Evolutionary conservation across 2,888 invertebrate genomes (phyloP).

Genomic region (Rhagium mordax): DNA sequence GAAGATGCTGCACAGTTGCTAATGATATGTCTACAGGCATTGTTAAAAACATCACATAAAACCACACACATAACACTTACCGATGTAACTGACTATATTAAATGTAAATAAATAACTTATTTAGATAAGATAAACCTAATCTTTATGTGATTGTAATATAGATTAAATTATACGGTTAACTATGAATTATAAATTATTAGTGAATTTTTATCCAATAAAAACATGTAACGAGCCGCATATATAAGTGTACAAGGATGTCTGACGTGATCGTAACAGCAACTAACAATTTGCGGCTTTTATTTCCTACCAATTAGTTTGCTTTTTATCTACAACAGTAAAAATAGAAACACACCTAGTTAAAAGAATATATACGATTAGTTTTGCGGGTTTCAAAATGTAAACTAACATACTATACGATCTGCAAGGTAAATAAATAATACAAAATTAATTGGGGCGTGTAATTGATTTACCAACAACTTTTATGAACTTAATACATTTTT

Average conservation of each 20-base stretch:
- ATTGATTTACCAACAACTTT: not conserved
- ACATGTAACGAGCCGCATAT: conserved; percentile 23
- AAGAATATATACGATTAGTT: not conserved
- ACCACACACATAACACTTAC: conserved; percentile 40
- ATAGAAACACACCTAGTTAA: conserved; percentile 15
- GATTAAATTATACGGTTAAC: conserved; percentile 40
- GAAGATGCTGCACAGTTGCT: conserved; percentile 1
- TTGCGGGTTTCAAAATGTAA: not conserved
- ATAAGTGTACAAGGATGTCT: conserved; percentile 33
- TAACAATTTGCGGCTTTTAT: conserved; percentile 6
- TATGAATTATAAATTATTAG: conserved; percentile 30
- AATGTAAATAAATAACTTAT: conserved; percentile 54
- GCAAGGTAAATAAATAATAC: not conserved
- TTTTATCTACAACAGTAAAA: conserved; percentile 17
- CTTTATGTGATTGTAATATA: conserved; percentile 42
- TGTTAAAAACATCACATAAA: conserved; percentile 9
- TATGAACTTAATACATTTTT: too few species aligned
- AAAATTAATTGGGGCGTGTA: not conserved
- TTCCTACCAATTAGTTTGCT: conserved; percentile 3
- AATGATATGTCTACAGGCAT: conserved; percentile 29
- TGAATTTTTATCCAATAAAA: conserved; percentile 19
- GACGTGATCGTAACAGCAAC: conserved; percentile 21
- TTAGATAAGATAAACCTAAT: conserved; percentile 57
- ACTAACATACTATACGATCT: not conserved
- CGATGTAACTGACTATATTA: conserved; percentile 50